phyloP scores from a whole-genome alignment of 1,140 invertebrate species.

The Aphaenogaster floridana region DNA sequence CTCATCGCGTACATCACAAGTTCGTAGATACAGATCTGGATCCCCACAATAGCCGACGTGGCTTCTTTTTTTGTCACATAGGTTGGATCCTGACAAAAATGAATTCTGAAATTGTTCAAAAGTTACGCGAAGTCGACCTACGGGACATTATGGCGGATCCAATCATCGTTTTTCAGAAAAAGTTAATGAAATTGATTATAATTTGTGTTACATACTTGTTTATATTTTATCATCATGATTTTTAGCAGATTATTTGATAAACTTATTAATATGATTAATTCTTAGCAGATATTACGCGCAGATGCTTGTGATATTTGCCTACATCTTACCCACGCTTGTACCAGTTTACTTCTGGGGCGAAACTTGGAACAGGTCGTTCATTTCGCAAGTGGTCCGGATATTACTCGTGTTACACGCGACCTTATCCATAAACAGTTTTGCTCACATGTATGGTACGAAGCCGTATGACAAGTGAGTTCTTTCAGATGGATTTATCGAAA shows the following conservation, averaged over 20 bases:
- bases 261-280: conserved; percentile 51
- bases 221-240: conserved; percentile 67
- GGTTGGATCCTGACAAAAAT: conserved; percentile 95
- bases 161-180: conserved; percentile 92
- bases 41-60: conserved; percentile 94
- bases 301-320: conserved; percentile 90
- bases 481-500: not conserved
- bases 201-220: no score
- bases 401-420: conserved; percentile 90
- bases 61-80: conserved; percentile 96
- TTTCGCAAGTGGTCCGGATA: conserved; percentile 90
- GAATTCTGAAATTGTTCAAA: conserved; percentile 93
- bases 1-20: conserved; percentile 97
- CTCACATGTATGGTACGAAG: conserved; percentile 91
- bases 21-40: conserved; percentile 96
- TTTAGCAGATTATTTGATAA: not conserved
- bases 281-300: conserved; percentile 90
- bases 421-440: conserved; percentile 93
- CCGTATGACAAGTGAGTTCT: conserved; percentile 91
- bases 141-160: conserved; percentile 93
- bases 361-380: conserved; percentile 86
- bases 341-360: conserved; percentile 91
- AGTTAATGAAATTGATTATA: conserved; percentile 79
- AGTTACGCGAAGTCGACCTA: conserved; percentile 93
- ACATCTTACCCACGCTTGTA: conserved; percentile 91